Evolutionary conservation across 2,888 invertebrate species (phyloP), one percentile per base, ranked within the genome.

Genomic region (Diarsia mendica): DNA sequence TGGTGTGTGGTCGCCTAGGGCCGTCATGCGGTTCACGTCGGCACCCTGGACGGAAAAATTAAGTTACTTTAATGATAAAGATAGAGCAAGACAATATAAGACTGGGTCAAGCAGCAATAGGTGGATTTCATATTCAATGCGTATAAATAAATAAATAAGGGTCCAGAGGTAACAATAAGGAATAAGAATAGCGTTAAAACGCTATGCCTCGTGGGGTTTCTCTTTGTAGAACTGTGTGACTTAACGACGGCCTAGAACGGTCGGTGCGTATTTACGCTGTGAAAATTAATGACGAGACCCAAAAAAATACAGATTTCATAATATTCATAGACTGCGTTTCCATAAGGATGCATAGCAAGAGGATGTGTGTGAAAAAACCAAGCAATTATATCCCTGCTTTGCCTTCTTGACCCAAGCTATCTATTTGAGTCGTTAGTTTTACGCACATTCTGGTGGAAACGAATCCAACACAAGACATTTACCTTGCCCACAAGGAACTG

Each of bases 1-100:
- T 46, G 99, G 99, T 28, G 99, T 99, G 95, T 99, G 99, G 96
- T 99, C 99, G 94, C 99, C 99, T 94, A 98, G 98, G 79, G 98
- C 98, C 13, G 99, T 99, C 96, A 98, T 98, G 72, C 96, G 96
- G 91, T 96, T 96, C 84, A 96, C 96, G 87, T 96, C 95, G 3
- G 96, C 96, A 44, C 96, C 96, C 95, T 63, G 63, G n/a, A 63
- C n/a, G n/a, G n/a, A 8, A 8, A 13, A 63, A 8, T 20, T 5
- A n/a, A n/a, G 0, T 63, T 63, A 44, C 13, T 44, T 1, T 3
- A 20, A 8, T 39, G 6, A 39, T 39, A n/a, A 13, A 63, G 6
- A 44, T 44, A 61, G n/a, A 61, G 20, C 2, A 61, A 60, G 4
- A 1, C 60, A 61, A n/a, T n/a, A n/a, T 15, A 20, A 61, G 18